Percentiles rank a stretch among this genome's conserved stretches.
phyloP scores from a whole-genome alignment of 1,140 invertebrate genomes.

The Penaeus japonicus region DNA sequence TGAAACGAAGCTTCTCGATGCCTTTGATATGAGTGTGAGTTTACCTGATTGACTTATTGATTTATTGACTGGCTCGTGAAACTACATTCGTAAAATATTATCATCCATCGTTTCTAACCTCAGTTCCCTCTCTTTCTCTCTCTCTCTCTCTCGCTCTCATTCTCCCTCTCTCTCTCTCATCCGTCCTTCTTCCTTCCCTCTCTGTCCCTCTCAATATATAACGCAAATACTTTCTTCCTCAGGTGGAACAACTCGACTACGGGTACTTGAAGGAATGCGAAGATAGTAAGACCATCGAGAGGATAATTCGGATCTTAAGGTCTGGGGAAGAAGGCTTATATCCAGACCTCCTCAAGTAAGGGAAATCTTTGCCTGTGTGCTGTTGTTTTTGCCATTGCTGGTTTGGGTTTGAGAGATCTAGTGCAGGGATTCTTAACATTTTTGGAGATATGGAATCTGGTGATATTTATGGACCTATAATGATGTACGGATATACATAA shows the following conservation, averaged over 20 bases:
- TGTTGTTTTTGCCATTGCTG: background rate
- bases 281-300: background rate
- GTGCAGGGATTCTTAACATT: background rate
- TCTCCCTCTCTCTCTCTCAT: background rate
- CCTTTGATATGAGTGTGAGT: too few species aligned
- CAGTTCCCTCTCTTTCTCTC: too few species aligned
- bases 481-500: background rate
- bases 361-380: background rate
- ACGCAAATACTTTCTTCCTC: background rate
- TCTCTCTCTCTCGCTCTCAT: too few species aligned
- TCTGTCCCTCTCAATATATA: background rate
- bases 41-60: too few species aligned
- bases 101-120: too few species aligned
- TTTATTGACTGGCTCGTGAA: too few species aligned
- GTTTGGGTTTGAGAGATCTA: background rate
- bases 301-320: background rate
- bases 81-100: too few species aligned
- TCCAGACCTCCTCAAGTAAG: conserved; percentile 14
- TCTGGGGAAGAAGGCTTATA: conserved; percentile 21
- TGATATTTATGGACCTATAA: background rate
- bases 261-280: conserved; percentile 6
- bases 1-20: too few species aligned
- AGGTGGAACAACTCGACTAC: conserved; percentile 26
- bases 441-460: background rate
- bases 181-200: background rate